A percentile compares a stretch with the other conserved stretches of the same genome.
Evolutionary conservation across 2,888 invertebrate species (phyloP).

Genomic region (Plebejus anna): DNA sequence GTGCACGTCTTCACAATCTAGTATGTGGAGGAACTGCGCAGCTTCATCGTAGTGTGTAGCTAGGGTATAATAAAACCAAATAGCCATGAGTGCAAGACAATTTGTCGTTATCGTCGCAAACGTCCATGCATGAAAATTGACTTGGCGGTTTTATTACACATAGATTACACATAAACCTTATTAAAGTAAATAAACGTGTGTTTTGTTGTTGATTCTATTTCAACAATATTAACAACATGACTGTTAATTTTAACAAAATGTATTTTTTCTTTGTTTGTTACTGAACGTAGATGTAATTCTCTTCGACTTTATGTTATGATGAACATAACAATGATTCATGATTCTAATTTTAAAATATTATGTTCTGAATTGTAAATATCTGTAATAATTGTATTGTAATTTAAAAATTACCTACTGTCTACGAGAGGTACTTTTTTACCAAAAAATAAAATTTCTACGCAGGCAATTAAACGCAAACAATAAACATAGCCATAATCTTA

Average conservation of each 20-base stretch:
- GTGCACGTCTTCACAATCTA: no score
- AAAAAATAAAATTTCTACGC: no score
- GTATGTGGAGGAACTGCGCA: neutral
- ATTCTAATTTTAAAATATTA: neutral
- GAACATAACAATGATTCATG: neutral
- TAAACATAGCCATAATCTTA: no score
- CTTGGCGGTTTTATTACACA: constrained; percentile 2
- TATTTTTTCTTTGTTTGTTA: neutral
- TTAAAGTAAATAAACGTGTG: constrained; percentile 18
- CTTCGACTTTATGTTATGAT: neutral
- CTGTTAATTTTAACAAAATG: neutral
- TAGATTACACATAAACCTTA: neutral
- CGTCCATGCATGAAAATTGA: constrained; percentile 5
- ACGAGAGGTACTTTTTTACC: no score
- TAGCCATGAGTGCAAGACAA: neutral
- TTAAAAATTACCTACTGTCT: neutral
- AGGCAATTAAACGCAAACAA: no score
- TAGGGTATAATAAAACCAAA: neutral
- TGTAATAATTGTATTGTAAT: no score
- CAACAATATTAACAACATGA: constrained; percentile 1
- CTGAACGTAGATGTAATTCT: neutral
- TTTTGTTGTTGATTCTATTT: neutral
- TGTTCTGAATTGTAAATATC: neutral
- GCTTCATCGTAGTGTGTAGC: neutral
- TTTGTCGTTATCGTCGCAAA: constrained; percentile 4